phyloP scores from a whole-genome alignment of 2,888 invertebrate genomes.

The Dasypolia templi region DNA sequence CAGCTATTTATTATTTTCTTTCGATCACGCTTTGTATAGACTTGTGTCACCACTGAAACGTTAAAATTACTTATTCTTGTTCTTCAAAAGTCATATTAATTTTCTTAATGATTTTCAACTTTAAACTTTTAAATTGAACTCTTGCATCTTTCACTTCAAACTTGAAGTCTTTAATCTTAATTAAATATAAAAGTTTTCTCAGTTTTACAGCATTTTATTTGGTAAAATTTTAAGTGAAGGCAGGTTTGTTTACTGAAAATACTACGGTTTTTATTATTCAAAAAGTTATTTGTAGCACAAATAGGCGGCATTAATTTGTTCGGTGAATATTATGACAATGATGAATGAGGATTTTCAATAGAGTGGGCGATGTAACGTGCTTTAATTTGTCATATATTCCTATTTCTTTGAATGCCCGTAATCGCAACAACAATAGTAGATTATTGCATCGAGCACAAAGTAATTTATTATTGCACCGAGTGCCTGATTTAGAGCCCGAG shows the following conservation, averaged over 20 bases:
- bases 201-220: constrained; percentile 34
- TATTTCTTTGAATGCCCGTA: constrained; percentile 45
- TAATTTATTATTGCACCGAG: no score
- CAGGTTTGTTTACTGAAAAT: constrained; percentile 23
- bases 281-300: constrained; percentile 46
- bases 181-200: constrained; percentile 44
- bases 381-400: constrained; percentile 76
- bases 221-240: constrained; percentile 33
- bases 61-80: constrained; percentile 15
- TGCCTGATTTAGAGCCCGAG: no score
- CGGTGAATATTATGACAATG: constrained; percentile 72
- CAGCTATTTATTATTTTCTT: constrained; percentile 64
- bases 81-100: constrained; percentile 17
- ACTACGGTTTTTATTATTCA: constrained; percentile 16
- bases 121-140: constrained; percentile 48
- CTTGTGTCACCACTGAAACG: constrained; percentile 10
- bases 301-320: constrained; percentile 65
- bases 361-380: constrained; percentile 66
- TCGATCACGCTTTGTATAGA: constrained; percentile 43
- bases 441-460: no score
- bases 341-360: constrained; percentile 71
- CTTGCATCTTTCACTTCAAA: constrained; percentile 34
- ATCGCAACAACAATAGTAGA: neutral
- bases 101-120: constrained; percentile 30
- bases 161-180: constrained; percentile 53